Base-by-base conservation (phyloP, 1,140 invertebrate species). In the Drosophila leontia region DNA sequence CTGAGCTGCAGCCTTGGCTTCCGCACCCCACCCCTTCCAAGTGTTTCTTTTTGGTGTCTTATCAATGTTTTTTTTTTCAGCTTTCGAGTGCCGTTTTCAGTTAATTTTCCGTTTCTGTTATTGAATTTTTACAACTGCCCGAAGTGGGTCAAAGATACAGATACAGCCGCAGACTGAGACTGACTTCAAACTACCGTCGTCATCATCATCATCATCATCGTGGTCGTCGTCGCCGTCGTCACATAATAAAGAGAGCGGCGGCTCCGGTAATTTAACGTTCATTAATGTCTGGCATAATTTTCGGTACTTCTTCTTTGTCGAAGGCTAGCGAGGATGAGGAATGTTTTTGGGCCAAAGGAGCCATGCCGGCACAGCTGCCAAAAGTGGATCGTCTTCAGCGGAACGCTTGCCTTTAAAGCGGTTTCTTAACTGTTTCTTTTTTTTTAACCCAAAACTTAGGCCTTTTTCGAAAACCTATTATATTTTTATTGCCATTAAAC, bases 71-170 rank as follows among this genome's bases (percentile, higher is more conserved):
- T n/a, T 44, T 47, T 61, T 50, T 8, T 51, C 56, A 64, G 68
- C 78, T 71, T 79, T 78, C 78, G 78, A 85, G 79, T 88, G 74
- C 82, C 80, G 80, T 88, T 88, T 87, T 87, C 85, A 80, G 84
- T 84, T 87, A 88, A 87, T 87, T 87, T 87, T 88, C 84, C 84
- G 77, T 88, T 84, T 75, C 62, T 83, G 77, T 87, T 87, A 87
- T 87, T 87, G 84, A 88, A 87, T 87, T 87, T 87, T 86, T 86
- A 86, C 83, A 86, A 86, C 76, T 78, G 75, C 67, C 45, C 65
- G 59, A 79, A 79, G 76, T 79, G 76, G 76, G 75, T 79, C 76
- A 79, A 79, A 79, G 76, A 79, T 79, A 79, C 76, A 79, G 65
- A 78, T 61, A 78, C 57, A 77, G 47, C 26, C 47, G 19, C 19